Conservation (phyloP, 2,797 vertebrate genomes). For the Gymnoscopelus microlampas region DNA sequence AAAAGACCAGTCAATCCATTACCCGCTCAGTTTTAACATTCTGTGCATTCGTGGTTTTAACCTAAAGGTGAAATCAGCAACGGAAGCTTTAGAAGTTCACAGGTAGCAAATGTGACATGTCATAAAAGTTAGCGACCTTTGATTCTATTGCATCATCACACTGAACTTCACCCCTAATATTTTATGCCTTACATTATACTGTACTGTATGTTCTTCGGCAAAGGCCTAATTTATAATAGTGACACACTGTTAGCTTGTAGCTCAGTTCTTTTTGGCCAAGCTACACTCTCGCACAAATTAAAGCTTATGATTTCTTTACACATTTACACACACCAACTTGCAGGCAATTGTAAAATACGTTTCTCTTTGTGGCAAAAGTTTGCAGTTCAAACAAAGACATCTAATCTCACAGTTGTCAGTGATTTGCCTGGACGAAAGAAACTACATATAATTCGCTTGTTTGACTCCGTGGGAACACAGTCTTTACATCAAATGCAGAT, state of each 20-base stretch:
- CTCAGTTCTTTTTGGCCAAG: too few relatives aligned
- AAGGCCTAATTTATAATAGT: too few relatives aligned
- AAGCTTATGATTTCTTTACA: too few relatives aligned
- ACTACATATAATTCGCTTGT: slow-evolving; percentile 28
- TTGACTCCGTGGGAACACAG: slow-evolving; percentile 55
- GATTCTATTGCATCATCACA: slow-evolving; percentile 13
- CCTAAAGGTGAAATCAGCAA: not conserved
- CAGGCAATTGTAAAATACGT: too few relatives aligned
- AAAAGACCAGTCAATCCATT: too few relatives aligned
- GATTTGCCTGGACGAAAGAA: not conserved
- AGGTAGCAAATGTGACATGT: slow-evolving; percentile 4
- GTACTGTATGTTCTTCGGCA: not conserved
- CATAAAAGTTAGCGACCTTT: slow-evolving; percentile 32
- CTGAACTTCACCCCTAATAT: not conserved
- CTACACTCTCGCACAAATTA: too few relatives aligned
- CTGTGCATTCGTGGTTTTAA: not conserved
- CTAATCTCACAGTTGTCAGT: not conserved
- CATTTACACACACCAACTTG: too few relatives aligned
- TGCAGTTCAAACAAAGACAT: not conserved
- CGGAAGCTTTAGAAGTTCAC: slow-evolving; percentile 13
- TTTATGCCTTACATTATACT: not conserved
- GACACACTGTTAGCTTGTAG: too few relatives aligned
- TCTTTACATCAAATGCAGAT: slow-evolving; percentile 54
- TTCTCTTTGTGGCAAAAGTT: not conserved
- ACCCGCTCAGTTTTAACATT: too few relatives aligned